Base-by-base conservation (phyloP, 2,113 vertebrate genomes). In the Acanthisitta chloris region DNA sequence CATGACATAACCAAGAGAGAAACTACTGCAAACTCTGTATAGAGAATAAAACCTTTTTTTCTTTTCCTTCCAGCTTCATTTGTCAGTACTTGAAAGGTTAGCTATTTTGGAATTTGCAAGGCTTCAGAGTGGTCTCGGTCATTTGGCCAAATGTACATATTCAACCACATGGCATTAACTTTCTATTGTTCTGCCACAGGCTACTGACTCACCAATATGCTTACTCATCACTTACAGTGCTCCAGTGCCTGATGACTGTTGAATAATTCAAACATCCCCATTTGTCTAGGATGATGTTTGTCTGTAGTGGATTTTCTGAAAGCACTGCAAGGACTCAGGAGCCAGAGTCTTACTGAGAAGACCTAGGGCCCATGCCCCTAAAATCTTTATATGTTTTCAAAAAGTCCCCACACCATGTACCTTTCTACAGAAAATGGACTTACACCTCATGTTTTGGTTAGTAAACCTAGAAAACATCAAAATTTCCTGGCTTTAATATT, bases 171-270 rank as follows among this genome's bases (percentile, higher is more conserved):
- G 67, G 70, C 84, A 81, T 76, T 76, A 94, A 90, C 54, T 89
- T 87, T 52, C 61, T 85, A 21, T 43, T 71, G 45, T 38, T 82
- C 84, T 80, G 71, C 81, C 62, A 77, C 59, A 72, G 57, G 78
- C 85, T 66, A 85, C 40, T 85, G 84, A 93, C 79, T 96, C 78
- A 91, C 49, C 62, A 92, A n/a, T 25, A 66, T 0, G 13, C 79
- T 92, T 88, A 64, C 11, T 91, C 85, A 91, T 82, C 87, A 81
- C 9, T 93, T 83, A 24, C 67, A 90, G 49, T n/a, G 61, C 66
- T 90, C 43, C 66, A 69, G 19, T 70, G 51, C 62, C 51, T 51
- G n/a, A 29, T 23, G 61, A 77, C 46, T 86, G 38, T 31, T 73
- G 54, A 89, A 93, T 93, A 94, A 95, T 81, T 90, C 64, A 83